Base-by-base conservation (phyloP, 2,113 vertebrate species). In the Alectura lathami region DNA sequence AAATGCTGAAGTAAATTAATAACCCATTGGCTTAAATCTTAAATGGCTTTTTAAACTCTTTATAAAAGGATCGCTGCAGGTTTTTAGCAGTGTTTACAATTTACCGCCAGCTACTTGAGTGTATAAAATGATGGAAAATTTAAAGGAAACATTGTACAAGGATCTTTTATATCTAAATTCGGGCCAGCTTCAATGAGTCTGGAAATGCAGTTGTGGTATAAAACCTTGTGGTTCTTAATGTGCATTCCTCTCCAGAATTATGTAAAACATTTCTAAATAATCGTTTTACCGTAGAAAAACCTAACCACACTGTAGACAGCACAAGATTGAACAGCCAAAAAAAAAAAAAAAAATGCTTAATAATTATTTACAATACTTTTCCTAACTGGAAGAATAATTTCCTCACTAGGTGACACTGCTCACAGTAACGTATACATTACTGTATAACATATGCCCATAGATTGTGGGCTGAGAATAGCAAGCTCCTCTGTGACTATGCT, bases 21-120 rank as follows among this genome's bases (percentile, higher is more conserved):
- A 93, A 74, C 59, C 42, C 54, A 69, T 63, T 56, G 56, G 17
- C 24, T 92, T 68, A 62, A 85, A 86, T 74, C 24, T 89, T 77
- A 95, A 56, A 94, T 75, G 36, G 24, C 16, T 93, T 96, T 94
- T 91, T 20, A 86, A 96, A 95, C 59, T 50, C 63, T 60, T 88
- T 45, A 64, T 93, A 30, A 76, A 96, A 96, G 67, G 9, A 72
- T 79, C 17, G 89, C 30, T 8, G n/a, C 57, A 88, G 36, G 26
- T 88, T 97, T 97, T 96, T 96, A 93, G 34, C 77, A 17, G 24
- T 94, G 81, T 85, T 93, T 76, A 94, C 56, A 86, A 34, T 93
- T 96, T 96, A 32, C 51, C 45, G 91, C 17, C 45, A 96, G 26
- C 15, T 59, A 70, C 13, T 66, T 74, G 22, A 82, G 45, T 64